These are phyloP conservation scores for Erannis defoliaria DNA, from an alignment of 2,888 invertebrate genomes.

Conservation along the genomic window DNA sequence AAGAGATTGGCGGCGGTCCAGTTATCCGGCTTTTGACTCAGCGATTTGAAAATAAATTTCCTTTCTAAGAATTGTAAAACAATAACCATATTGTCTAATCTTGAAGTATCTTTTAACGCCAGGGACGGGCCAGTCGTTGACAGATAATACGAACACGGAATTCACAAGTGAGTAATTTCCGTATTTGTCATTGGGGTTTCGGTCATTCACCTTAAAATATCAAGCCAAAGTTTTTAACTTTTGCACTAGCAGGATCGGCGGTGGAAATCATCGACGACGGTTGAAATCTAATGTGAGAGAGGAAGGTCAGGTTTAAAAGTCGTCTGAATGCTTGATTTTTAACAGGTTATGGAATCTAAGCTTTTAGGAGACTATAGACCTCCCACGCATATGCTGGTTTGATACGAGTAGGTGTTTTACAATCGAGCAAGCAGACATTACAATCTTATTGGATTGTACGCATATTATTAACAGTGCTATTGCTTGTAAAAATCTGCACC, in stretches of 20 bases:
- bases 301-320: conserved; percentile 1
- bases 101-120: conserved; percentile 8
- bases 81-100: conserved; percentile 6
- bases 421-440: too few relatives aligned
- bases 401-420: too few relatives aligned
- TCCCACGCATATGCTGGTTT: neutral
- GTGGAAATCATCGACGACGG: conserved; percentile 6
- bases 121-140: conserved; percentile 26
- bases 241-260: conserved; percentile 1
- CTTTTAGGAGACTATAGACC: neutral
- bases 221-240: conserved; percentile 6
- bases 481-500: too few relatives aligned
- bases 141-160: conserved; percentile 25
- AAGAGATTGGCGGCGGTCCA: conserved; percentile 1
- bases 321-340: neutral
- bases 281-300: neutral
- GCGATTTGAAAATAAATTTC: conserved; percentile 2
- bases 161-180: conserved; percentile 25
- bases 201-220: conserved; percentile 30
- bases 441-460: too few relatives aligned
- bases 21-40: neutral
- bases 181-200: conserved; percentile 25
- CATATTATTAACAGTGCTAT: too few relatives aligned
- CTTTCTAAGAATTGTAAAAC: conserved; percentile 2
- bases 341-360: neutral